Percentiles rank a stretch among this genome's conserved stretches.
Evolutionary conservation across 2,888 invertebrate genomes (phyloP).

Genomic region (Dorcus parallelipipedus): DNA sequence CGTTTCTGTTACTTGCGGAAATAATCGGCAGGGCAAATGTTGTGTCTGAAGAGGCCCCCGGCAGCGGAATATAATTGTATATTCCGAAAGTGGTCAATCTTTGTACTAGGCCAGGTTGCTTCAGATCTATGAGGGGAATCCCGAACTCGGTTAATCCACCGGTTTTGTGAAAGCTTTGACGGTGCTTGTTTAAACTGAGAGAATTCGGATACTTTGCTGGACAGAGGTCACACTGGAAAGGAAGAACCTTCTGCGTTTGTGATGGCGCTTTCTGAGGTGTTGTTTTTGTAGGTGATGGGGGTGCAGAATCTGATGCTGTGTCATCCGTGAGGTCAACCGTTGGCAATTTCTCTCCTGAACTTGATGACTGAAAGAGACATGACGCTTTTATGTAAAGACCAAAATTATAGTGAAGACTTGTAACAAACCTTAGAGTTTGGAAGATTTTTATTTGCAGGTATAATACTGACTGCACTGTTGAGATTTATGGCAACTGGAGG

Average conservation of each 20-base stretch:
- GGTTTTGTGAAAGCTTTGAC: conserved; percentile 61
- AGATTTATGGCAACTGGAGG: conserved; percentile 54
- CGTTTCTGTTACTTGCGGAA: conserved; percentile 37
- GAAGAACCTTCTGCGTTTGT: conserved; percentile 31
- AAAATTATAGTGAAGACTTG: not conserved
- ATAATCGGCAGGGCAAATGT: conserved; percentile 69
- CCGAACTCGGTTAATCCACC: conserved; percentile 62
- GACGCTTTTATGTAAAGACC: not conserved
- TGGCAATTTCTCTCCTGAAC: conserved; percentile 45
- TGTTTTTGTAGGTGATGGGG: conserved; percentile 47
- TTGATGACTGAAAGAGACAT: conserved; percentile 33
- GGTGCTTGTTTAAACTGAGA: conserved; percentile 57
- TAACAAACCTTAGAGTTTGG: conserved; percentile 12
- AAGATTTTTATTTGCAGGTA: conserved; percentile 47
- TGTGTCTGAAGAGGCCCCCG: conserved; percentile 55
- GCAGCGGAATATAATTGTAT: conserved; percentile 70
- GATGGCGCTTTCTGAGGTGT: conserved; percentile 21
- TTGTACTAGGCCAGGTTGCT: conserved; percentile 63
- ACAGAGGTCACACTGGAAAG: conserved; percentile 66
- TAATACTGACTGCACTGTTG: conserved; percentile 61
- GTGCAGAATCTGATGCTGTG: conserved; percentile 46
- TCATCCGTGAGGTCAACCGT: conserved; percentile 55
- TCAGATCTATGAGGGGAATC: conserved; percentile 69
- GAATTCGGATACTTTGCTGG: conserved; percentile 69
- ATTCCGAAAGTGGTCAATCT: conserved; percentile 66